Evolutionary conservation across 2,888 invertebrate genomes (phyloP).

Genomic region (Synanthedon andrenaeformis): DNA sequence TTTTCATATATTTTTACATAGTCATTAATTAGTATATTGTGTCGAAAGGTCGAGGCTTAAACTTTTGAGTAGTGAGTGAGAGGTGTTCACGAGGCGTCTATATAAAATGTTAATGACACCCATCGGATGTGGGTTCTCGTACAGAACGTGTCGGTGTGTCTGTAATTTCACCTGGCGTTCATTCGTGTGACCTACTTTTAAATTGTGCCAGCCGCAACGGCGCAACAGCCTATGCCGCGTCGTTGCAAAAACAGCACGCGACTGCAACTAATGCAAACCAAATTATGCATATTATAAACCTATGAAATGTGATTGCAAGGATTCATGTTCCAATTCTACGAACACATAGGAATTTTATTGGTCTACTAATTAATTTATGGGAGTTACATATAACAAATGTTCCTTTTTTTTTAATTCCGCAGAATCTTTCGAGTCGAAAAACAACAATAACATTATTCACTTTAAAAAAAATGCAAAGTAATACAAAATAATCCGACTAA

Average conservation of each 20-base stretch:
- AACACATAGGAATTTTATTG: no score
- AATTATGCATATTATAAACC: constrained; percentile 8
- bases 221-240: constrained; percentile 7
- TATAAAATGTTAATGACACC: background rate
- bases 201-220: constrained; percentile 22
- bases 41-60: no score
- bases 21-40: no score
- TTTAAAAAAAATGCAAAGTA: no score
- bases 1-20: no score
- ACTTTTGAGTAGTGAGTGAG: no score
- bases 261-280: constrained; percentile 15
- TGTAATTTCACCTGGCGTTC: background rate
- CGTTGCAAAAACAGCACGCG: constrained; percentile 15
- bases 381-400: no score
- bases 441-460: no score
- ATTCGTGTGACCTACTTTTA: constrained; percentile 19
- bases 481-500: no score
- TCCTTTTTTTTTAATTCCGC: no score
- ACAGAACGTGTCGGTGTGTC: background rate
- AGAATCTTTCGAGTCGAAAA: no score
- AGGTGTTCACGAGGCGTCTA: background rate
- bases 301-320: background rate
- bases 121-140: background rate
- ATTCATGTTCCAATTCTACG: background rate
- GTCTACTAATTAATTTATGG: no score